A percentile compares a stretch with the other conserved stretches of the same genome.
Conservation (phyloP, 2,888 invertebrate genomes). For the Apotomis capreana region DNA sequence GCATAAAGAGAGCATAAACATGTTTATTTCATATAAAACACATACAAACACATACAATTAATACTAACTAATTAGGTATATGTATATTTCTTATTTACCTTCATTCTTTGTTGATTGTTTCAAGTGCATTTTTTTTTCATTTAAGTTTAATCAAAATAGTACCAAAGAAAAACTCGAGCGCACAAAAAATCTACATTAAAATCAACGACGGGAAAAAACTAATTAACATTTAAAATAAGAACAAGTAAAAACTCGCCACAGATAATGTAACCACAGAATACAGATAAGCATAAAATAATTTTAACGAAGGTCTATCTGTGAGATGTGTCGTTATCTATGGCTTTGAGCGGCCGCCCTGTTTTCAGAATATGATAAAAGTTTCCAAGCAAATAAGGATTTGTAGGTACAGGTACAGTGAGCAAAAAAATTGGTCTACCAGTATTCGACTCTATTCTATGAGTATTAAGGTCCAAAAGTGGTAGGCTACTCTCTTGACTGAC, state of each 20-base stretch:
- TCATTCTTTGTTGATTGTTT: too few relatives aligned
- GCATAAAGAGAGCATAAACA: too few relatives aligned
- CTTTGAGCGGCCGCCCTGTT: constrained; percentile 29
- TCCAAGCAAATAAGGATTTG: not conserved
- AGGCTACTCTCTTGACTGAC: too few relatives aligned
- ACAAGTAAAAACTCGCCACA: constrained; percentile 31
- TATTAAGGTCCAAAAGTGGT: too few relatives aligned
- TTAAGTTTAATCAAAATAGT: not conserved
- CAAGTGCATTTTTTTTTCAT: too few relatives aligned
- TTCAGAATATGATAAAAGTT: constrained; percentile 24
- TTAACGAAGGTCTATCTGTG: constrained; percentile 36
- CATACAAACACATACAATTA: too few relatives aligned
- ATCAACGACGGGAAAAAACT: constrained; percentile 18
- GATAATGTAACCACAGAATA: constrained; percentile 20
- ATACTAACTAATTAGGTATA: too few relatives aligned
- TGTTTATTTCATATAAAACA: too few relatives aligned
- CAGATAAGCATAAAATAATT: constrained; percentile 40
- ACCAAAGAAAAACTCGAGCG: not conserved
- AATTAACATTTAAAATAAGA: constrained; percentile 33
- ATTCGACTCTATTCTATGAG: too few relatives aligned
- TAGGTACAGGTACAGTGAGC: not conserved
- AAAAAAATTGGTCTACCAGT: too few relatives aligned
- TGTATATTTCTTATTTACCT: too few relatives aligned
- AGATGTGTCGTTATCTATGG: constrained; percentile 29
- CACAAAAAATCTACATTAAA: constrained; percentile 20